Evolutionary conservation across 1,140 invertebrate species (phyloP).

Genomic region (Eupeodes corollae): DNA sequence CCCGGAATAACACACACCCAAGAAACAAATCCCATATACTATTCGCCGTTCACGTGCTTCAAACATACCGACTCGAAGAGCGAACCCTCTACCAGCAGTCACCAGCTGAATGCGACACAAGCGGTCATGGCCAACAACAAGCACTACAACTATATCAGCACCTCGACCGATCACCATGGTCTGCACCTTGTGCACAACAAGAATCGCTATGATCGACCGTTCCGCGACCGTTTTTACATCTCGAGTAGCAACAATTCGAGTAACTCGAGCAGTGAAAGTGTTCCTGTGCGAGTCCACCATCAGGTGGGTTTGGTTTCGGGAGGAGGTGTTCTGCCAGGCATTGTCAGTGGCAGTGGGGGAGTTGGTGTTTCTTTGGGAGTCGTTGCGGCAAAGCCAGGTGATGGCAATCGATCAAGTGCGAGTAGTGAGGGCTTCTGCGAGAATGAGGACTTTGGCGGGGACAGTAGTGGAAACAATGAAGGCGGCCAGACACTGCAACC

Average conservation of each 20-base stretch:
- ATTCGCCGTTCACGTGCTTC: constrained; percentile 79
- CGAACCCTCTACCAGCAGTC: constrained; percentile 41
- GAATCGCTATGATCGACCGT: constrained; percentile 23
- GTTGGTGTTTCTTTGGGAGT: neutral
- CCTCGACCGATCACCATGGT: constrained; percentile 39
- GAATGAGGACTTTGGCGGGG: constrained; percentile 64
- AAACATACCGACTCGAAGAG: constrained; percentile 54
- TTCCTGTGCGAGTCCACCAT: constrained; percentile 19
- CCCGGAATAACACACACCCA: constrained; percentile 71
- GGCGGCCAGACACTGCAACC: constrained; percentile 9
- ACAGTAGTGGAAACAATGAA: constrained; percentile 31
- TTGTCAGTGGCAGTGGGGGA: constrained; percentile 8
- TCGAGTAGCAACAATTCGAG: constrained; percentile 20
- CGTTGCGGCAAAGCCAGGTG: constrained; percentile 24
- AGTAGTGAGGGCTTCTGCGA: constrained; percentile 94
- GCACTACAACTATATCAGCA: constrained; percentile 42
- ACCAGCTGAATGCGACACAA: constrained; percentile 61
- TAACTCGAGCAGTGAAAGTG: constrained; percentile 18
- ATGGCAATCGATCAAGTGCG: constrained; percentile 82
- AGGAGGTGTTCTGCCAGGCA: constrained; percentile 4
- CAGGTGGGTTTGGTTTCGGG: neutral
- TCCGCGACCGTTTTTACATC: constrained; percentile 19
- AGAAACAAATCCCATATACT: constrained; percentile 68
- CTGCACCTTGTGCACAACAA: constrained; percentile 33
- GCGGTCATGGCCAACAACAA: constrained; percentile 46